Percentiles rank a stretch among this genome's conserved stretches.
phyloP scores from a whole-genome alignment of 2,888 invertebrate genomes.

The Caradrina clavipalpis region DNA sequence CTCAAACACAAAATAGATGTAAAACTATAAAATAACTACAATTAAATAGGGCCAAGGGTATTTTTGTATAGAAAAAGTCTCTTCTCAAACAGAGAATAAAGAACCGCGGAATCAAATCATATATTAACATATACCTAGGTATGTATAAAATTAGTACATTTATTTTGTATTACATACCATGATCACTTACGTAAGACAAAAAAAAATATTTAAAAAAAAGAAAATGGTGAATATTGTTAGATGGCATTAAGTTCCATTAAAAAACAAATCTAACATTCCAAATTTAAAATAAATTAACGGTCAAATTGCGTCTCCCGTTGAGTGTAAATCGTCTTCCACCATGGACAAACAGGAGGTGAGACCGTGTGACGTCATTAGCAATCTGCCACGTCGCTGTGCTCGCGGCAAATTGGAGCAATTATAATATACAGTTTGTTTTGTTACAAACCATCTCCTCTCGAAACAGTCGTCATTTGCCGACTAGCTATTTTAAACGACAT shows the following conservation, averaged over 20 bases:
- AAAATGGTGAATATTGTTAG: too few relatives aligned
- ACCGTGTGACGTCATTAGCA: conserved; percentile 85
- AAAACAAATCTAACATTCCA: too few relatives aligned
- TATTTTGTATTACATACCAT: too few relatives aligned
- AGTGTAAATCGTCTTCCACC: conserved; percentile 60
- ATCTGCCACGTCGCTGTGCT: conserved; percentile 77
- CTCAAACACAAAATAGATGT: background rate
- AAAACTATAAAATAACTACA: too few relatives aligned
- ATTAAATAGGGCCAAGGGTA: too few relatives aligned
- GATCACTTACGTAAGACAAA: too few relatives aligned
- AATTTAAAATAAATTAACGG: background rate
- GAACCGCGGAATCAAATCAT: too few relatives aligned
- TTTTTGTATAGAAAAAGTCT: too few relatives aligned
- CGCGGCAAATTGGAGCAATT: conserved; percentile 86
- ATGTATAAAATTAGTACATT: too few relatives aligned
- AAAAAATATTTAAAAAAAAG: too few relatives aligned
- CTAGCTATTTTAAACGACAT: conserved; percentile 49
- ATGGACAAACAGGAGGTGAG: conserved; percentile 75
- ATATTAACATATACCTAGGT: too few relatives aligned
- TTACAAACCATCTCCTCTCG: conserved; percentile 64
- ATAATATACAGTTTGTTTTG: conserved; percentile 80
- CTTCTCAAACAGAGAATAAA: background rate
- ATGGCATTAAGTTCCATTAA: too few relatives aligned
- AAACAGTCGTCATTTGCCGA: conserved; percentile 56
- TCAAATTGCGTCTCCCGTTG: conserved; percentile 20